Percentiles rank a stretch among this genome's conserved stretches.
Evolutionary conservation across 2,113 vertebrate genomes (phyloP).

Genomic region (Leucosticte australis): DNA sequence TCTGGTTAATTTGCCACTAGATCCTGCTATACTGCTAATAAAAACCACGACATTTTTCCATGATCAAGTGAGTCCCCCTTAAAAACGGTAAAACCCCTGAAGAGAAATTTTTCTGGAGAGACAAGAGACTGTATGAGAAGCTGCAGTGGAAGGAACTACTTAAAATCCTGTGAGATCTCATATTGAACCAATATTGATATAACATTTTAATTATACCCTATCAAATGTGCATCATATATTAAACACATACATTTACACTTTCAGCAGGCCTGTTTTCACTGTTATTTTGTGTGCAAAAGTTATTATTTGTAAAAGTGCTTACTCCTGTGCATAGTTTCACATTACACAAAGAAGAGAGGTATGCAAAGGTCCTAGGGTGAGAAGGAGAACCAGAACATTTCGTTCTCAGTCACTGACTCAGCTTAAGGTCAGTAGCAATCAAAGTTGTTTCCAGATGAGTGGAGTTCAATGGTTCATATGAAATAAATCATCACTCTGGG

Average conservation of each 20-base stretch:
- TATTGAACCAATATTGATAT: neutral
- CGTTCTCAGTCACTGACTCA: neutral
- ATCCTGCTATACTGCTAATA: neutral
- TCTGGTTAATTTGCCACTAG: neutral
- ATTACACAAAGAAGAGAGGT: neutral
- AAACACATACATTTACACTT: neutral
- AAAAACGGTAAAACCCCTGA: neutral
- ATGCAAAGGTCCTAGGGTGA: neutral
- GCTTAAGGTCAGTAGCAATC: neutral
- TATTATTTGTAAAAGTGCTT: neutral
- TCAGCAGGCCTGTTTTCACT: neutral
- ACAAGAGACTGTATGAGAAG: neutral
- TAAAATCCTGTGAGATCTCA: neutral
- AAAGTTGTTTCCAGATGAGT: neutral
- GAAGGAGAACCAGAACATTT: slow-evolving; percentile 9
- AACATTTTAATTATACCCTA: neutral
- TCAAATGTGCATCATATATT: neutral
- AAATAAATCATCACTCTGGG: neutral
- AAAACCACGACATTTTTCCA: neutral
- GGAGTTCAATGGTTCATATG: neutral
- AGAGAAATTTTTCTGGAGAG: neutral
- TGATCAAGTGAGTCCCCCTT: neutral
- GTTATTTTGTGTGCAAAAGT: neutral
- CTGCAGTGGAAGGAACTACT: neutral
- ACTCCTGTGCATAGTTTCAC: neutral